phyloP scores from a whole-genome alignment of 2,888 invertebrate genomes.

The Drosophila nigritarsus region DNA sequence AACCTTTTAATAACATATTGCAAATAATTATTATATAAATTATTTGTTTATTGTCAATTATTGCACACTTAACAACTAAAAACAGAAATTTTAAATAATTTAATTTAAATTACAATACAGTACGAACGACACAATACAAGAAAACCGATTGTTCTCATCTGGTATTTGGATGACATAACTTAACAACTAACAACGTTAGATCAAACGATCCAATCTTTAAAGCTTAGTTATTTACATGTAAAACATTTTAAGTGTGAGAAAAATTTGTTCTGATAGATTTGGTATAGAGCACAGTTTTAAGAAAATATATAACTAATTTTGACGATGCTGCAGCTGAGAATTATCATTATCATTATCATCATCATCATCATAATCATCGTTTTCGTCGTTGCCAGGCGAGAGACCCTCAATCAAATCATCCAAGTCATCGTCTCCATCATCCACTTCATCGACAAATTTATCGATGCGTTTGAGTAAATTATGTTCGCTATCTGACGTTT shows the following conservation, averaged over 20 bases:
- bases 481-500: slow-evolving; percentile 53
- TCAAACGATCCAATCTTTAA: slow-evolving; percentile 39
- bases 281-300: slow-evolving; percentile 82
- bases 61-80: slow-evolving; percentile 66
- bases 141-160: slow-evolving; percentile 17
- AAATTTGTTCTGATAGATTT: slow-evolving; percentile 78
- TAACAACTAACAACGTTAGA: slow-evolving; percentile 52
- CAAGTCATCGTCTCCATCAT: slow-evolving; percentile 71
- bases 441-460: slow-evolving; percentile 71
- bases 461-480: slow-evolving; percentile 78
- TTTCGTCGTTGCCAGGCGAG: slow-evolving; percentile 38
- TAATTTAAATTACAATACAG: slow-evolving; percentile 60
- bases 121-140: slow-evolving; percentile 51
- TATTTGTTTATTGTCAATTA: slow-evolving; percentile 55
- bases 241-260: slow-evolving; percentile 56
- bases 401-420: slow-evolving; percentile 65
- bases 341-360: slow-evolving; percentile 29
- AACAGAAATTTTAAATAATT: slow-evolving; percentile 57
- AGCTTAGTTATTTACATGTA: slow-evolving; percentile 72
- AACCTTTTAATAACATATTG: neutral
- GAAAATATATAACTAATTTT: slow-evolving; percentile 53
- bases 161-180: slow-evolving; percentile 25
- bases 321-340: slow-evolving; percentile 30
- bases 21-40: slow-evolving; percentile 6
- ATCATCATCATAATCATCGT: slow-evolving; percentile 41